phyloP scores from a whole-genome alignment of 92 coral and sea anemone genomes.

The Palythoa grandis region DNA sequence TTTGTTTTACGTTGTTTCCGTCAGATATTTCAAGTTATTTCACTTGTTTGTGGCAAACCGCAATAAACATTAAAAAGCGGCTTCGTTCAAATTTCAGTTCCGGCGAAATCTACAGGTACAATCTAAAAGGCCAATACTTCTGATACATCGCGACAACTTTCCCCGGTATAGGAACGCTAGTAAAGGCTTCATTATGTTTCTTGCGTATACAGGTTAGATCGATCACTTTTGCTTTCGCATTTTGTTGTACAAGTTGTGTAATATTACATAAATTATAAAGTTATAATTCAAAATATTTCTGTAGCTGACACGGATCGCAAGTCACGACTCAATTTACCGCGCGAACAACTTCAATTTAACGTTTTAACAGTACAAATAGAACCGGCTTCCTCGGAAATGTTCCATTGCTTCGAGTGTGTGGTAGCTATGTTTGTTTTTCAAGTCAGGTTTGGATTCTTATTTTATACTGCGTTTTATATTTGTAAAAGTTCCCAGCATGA shows the following conservation, averaged over 20 bases:
- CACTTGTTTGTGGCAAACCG: constrained; percentile 26
- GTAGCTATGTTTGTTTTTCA: not conserved
- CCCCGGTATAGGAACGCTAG: constrained; percentile 2
- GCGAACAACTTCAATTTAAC: not conserved
- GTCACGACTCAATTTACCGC: constrained; percentile 18
- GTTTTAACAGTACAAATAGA: not conserved
- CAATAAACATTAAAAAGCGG: constrained; percentile 16
- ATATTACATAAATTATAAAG: constrained; percentile 12
- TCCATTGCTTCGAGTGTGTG: not conserved
- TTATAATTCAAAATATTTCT: not conserved
- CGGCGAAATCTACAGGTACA: not conserved
- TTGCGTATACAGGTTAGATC: constrained; percentile 40
- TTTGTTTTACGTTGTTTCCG: constrained; percentile 27
- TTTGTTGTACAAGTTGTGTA: constrained; percentile 21
- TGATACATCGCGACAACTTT: not conserved
- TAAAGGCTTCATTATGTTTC: constrained; percentile 9
- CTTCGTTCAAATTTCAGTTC: constrained; percentile 24
- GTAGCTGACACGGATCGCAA: constrained; percentile 19
- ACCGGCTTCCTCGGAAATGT: not conserved
- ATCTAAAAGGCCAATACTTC: not conserved
- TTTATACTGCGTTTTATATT: not conserved
- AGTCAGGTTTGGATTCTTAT: not conserved
- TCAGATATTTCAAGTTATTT: constrained; percentile 14
- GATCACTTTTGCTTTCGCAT: not conserved
- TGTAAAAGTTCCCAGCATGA: not conserved